Evolutionary conservation across 2,888 invertebrate genomes (phyloP), one percentile per base, ranked within the genome.

Genomic region (Alviniconcha strummeri): DNA sequence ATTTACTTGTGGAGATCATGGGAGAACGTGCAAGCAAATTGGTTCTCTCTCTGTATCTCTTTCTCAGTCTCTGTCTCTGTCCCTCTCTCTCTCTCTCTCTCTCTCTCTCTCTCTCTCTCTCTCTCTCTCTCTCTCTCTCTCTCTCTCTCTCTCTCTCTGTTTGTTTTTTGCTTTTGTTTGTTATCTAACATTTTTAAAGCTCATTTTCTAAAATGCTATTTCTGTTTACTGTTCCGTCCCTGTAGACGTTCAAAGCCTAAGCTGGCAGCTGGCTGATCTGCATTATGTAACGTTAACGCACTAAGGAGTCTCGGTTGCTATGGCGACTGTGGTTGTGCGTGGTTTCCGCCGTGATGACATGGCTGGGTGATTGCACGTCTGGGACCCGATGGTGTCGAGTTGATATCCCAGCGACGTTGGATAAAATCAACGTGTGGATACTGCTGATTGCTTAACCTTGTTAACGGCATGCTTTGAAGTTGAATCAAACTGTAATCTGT

Each of bases 281-380:
- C 64, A 78, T 78, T 78, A n/a, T 60, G 78, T 52, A 78, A 78
- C 78, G 57, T 78, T 78, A 64, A 64, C 78, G 4, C 78, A 78
- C 60, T 60, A 64, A 6, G 78, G 13, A 56, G 78, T 78, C 78
- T 78, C 36, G 60, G 60, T 78, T 78, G 56, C 78, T 60, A 64
- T 78, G 64, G 64, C 36, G 52, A 64, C 56, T 13, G 13, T 4
- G 60, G 55, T 60, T 13, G 36, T 72, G 36, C 36, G 52, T 52
- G 52, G 67, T 54, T 52, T 60, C 60, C n/a, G 3, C 60, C n/a
- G 36, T 76, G n/a, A n/a, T 52, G 60, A 15, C 19, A 11, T 52
- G 3, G 64, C 4, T 15, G 13, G 17, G 36, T 19, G 72, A 36
- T n/a, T 19, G 72, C n/a, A 36, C 36, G 72, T 36, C 9, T 9